Conservation (phyloP, 2,888 invertebrate genomes). For the Pogonocherus hispidulus region DNA sequence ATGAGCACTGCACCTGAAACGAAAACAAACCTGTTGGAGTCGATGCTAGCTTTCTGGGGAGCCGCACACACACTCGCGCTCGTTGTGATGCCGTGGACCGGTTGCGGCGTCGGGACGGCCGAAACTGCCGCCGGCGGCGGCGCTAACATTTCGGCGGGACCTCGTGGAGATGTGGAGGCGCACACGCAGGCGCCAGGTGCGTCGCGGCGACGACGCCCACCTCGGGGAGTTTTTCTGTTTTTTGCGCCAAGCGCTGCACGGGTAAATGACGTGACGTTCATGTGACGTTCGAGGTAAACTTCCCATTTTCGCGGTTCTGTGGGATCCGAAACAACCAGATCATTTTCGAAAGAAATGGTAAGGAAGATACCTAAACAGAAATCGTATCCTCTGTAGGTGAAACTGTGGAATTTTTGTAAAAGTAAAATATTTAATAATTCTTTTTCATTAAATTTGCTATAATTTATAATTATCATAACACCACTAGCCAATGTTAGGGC, state of each 20-base stretch:
- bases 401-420: too few relatives aligned
- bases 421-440: too few relatives aligned
- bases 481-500: too few relatives aligned
- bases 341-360: too few relatives aligned
- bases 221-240: background rate
- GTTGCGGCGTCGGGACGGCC: background rate
- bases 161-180: background rate
- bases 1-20: background rate
- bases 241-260: background rate
- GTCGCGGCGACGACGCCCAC: background rate
- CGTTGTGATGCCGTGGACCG: background rate
- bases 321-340: too few relatives aligned
- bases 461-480: too few relatives aligned
- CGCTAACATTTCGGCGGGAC: background rate
- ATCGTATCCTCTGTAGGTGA: too few relatives aligned
- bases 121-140: background rate
- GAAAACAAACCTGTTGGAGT: slow-evolving; percentile 15
- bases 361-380: too few relatives aligned
- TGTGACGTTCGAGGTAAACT: too few relatives aligned
- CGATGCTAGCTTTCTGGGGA: background rate
- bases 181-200: background rate
- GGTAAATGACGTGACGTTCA: too few relatives aligned
- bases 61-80: background rate
- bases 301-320: too few relatives aligned
- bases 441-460: too few relatives aligned